Evolutionary conservation across 2,113 vertebrate species (phyloP), one percentile per base, ranked within the genome.

Genomic region (Mirounga angustirostris): DNA sequence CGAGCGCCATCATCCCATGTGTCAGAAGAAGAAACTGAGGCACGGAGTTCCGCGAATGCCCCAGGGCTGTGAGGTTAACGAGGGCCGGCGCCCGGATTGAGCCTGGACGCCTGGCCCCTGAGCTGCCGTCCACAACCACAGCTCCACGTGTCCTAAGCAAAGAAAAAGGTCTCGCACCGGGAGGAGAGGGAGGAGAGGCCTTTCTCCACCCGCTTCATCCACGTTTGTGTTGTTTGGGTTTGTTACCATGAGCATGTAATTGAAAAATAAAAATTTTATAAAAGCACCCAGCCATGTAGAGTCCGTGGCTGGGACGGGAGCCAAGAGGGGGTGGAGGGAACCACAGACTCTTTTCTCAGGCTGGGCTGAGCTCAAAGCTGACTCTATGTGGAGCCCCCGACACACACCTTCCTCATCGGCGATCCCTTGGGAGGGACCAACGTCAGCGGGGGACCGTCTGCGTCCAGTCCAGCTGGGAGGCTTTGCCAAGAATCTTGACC

Each of bases 221-320:
- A 50, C n/a, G 58, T 83, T 24, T 6, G 1, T 76, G 54, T 86
- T 97, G 94, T 97, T 95, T 92, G 83, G 85, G 82, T 96, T 96
- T 97, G 92, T 97, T 97, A 90, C 92, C 94, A 76, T 87, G 79
- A 97, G 80, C 90, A 87, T 94, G 96, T 96, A 96, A 97, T 96
- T 97, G 97, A 95, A 96, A 97, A 95, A 97, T 94, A 94, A 97
- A 98, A 96, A 89, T 65, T 95, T 95, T 96, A 81, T 95, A 43
- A 96, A 92, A 89, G 94, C 63, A 78, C 74, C 88, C 96, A 94
- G 82, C 91, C 93, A 3, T 82, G 97, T 78, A 78, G 89, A 94
- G 95, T 88, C 22, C 90, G 79, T 85, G 61, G 85, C 95, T 93
- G 97, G 97, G 96, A 97, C 4, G 1, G 56, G 46, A 97, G 94